Evolutionary conservation across 1,140 invertebrate genomes (phyloP).

Genomic region (Lasaia peninsularis): DNA sequence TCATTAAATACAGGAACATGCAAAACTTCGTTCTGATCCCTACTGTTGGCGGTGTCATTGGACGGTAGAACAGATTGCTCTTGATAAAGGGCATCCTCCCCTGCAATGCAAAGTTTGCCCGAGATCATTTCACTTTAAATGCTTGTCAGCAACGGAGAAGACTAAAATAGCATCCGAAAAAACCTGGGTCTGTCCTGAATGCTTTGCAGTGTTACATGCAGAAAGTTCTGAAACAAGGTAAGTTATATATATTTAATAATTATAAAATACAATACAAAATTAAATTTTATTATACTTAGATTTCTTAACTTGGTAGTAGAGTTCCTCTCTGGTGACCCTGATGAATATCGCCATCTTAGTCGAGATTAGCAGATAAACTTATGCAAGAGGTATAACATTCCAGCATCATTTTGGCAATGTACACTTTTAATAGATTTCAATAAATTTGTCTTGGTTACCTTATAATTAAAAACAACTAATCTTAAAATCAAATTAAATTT

Average conservation of each 20-base stretch:
- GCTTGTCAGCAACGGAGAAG: conserved; percentile 76
- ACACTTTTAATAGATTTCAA: too few species aligned
- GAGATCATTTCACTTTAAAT: conserved; percentile 90
- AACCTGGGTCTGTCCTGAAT: conserved; percentile 92
- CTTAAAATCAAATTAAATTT: too few species aligned
- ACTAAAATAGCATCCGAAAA: conserved; percentile 76
- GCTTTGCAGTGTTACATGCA: conserved; percentile 86
- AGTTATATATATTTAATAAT: conserved; percentile 15
- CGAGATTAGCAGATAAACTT: too few species aligned
- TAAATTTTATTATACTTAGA: too few species aligned
- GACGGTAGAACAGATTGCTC: conserved; percentile 74
- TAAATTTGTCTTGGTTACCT: too few species aligned
- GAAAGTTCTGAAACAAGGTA: conserved; percentile 84
- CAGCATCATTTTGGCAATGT: too few species aligned
- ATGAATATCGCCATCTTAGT: too few species aligned
- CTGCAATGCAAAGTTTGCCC: conserved; percentile 89
- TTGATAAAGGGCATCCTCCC: conserved; percentile 59
- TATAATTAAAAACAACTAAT: too few species aligned
- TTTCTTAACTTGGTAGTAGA: too few species aligned
- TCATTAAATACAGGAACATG: conserved; percentile 21
- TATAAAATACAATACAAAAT: conserved; percentile 1
- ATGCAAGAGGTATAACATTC: too few species aligned
- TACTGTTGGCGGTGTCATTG: conserved; percentile 94
- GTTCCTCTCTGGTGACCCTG: too few species aligned
- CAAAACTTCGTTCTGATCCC: conserved; percentile 79